phyloP scores from a whole-genome alignment of 1,140 invertebrate genomes.

The Proales similis region DNA sequence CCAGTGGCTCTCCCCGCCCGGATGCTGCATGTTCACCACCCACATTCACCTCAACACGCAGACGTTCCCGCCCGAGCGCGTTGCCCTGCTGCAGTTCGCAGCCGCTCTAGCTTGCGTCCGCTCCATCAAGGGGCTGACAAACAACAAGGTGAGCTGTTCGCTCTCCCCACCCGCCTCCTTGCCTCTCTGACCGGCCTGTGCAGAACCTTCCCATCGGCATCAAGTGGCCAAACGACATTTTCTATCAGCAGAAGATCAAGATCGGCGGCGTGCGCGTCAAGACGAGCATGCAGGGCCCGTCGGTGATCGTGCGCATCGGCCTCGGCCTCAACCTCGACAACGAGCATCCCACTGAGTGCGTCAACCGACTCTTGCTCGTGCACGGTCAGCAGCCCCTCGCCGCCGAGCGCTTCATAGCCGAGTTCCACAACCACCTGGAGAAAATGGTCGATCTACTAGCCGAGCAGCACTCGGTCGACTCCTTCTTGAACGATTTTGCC shows the following conservation, averaged over 20 bases:
- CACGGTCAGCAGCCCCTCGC: background rate
- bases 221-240: slow-evolving; percentile 34
- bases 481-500: slow-evolving; percentile 5
- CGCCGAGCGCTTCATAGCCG: slow-evolving; percentile 1
- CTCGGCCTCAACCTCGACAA: slow-evolving; percentile 24
- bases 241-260: slow-evolving; percentile 11
- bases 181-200: background rate
- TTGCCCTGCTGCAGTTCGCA: slow-evolving; percentile 21
- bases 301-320: slow-evolving; percentile 8
- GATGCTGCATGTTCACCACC: slow-evolving; percentile 27
- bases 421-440: slow-evolving; percentile 14
- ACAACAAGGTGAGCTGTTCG: too few relatives aligned
- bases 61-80: slow-evolving; percentile 6
- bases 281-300: background rate
- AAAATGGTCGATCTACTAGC: too few relatives aligned
- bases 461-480: too few relatives aligned
- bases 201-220: background rate
- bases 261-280: slow-evolving; percentile 24
- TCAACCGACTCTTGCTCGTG: slow-evolving; percentile 7
- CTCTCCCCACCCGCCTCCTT: too few relatives aligned
- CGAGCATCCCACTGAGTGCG: slow-evolving; percentile 13
- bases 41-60: slow-evolving; percentile 5
- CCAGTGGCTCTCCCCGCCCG: slow-evolving; percentile 26
- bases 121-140: slow-evolving; percentile 3
- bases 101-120: slow-evolving; percentile 22